Base-by-base conservation (phyloP, 30 jellyfish, hydroid and myxozoan species). In the Aurelia sp. region DNA sequence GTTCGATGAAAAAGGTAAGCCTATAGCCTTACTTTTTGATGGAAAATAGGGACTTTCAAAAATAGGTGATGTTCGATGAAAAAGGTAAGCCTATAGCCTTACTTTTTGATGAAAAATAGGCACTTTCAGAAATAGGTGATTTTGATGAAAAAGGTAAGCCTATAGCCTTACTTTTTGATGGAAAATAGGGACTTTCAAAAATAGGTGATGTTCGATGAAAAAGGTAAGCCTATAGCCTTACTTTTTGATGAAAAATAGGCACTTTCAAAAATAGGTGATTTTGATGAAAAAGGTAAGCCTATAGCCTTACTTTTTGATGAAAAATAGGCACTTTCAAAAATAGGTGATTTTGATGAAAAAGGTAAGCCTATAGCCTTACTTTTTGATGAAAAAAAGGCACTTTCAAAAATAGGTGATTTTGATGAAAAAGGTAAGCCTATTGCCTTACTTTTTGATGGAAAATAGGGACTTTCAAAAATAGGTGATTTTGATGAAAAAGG, bases 21-120 rank as follows among this genome's bases (percentile, higher is more conserved):
- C 31, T 59, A 59, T 59, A 59, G 23, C 68, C 68, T 59, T 59
- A 59, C 31, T 3, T 59, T 59, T 21, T 17, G 68, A 18, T 59
- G 68, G 22, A 59, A 59, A 18, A 59, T 35, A 11, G 11, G 68
- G 1, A 59, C 31, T 59, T 59, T 59, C 31, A 59, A 59, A 59
- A 17, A 59, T 11, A 59, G 31, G 30, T 59, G 52, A 41, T 4
- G n/a, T 59, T 59, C 13, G 4, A 30, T 0, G 16, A 4, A 59
- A 59, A 59, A 17, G 68, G 68, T 59, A 59, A 59, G 68, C 31
- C 31, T 59, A 59, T 21, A 59, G 68, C 68, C 68, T 59, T 59
- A 21, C 68, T 59, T 59, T 59, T 59, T 18, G 68, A 18, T 59
- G 68, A 11, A 11, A 59, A 59, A 18, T 18, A 11, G 68, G 68